Conservation (phyloP, 2,888 invertebrate genomes). For the Acleris emargana region DNA sequence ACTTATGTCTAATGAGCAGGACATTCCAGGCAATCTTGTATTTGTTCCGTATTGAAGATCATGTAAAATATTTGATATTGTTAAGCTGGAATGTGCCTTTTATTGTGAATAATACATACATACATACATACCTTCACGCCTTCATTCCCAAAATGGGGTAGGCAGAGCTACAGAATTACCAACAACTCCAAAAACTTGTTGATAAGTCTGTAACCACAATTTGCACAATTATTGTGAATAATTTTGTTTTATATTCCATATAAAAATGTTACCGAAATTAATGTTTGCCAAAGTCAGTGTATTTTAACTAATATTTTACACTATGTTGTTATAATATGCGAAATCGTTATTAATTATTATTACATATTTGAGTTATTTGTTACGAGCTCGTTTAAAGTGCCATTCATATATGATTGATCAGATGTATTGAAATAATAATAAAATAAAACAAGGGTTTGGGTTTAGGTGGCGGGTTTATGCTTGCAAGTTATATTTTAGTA, state of each 20-base stretch:
- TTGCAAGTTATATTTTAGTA: slow-evolving; percentile 3
- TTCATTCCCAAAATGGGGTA: too few species aligned
- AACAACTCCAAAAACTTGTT: too few species aligned
- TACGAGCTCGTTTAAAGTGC: slow-evolving; percentile 17
- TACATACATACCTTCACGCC: too few species aligned
- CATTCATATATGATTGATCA: slow-evolving; percentile 6
- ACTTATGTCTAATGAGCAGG: too few species aligned
- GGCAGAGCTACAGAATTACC: too few species aligned
- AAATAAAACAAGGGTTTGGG: slow-evolving; percentile 5
- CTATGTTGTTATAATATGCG: background rate
- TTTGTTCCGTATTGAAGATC: too few species aligned
- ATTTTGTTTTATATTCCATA: background rate
- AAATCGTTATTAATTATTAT: too few species aligned
- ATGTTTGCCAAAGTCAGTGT: slow-evolving; percentile 10
- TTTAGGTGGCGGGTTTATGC: slow-evolving; percentile 24
- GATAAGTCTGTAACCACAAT: too few species aligned
- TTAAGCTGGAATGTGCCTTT: background rate
- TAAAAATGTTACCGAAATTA: background rate
- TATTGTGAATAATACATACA: too few species aligned
- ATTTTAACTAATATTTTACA: background rate
- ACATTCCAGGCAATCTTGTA: too few species aligned
- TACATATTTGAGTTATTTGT: background rate
- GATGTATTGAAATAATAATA: background rate
- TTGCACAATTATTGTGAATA: too few species aligned
- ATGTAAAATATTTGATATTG: background rate